phyloP scores from a whole-genome alignment of 2,797 vertebrate genomes.

The Manis pentadactyla region DNA sequence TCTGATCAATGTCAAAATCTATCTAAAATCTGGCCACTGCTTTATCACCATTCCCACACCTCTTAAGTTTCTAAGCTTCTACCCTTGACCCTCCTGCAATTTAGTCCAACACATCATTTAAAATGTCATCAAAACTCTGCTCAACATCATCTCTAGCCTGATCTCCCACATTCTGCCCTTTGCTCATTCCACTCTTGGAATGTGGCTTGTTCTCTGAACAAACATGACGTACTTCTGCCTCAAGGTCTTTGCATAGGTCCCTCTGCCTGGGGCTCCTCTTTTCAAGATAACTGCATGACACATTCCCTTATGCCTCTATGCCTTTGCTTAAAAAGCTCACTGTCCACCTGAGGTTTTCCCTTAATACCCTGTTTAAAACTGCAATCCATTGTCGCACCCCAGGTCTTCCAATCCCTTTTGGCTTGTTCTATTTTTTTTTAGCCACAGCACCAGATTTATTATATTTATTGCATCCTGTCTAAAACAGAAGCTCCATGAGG shows the following conservation, averaged over 20 bases:
- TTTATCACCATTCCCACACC: neutral
- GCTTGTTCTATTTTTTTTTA: neutral
- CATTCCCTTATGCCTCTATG: neutral
- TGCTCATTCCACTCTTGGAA: neutral
- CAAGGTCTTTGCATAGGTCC: neutral
- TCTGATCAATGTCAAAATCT: neutral
- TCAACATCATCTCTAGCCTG: neutral
- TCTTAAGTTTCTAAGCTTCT: neutral
- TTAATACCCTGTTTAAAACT: neutral
- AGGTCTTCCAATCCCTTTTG: neutral
- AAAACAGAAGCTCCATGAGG: neutral
- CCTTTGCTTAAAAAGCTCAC: conserved; percentile 28
- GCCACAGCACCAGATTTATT: neutral
- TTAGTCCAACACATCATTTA: neutral
- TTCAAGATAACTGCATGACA: neutral
- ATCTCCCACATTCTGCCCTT: neutral
- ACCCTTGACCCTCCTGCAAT: no score
- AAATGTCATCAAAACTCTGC: neutral
- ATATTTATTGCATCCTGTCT: neutral
- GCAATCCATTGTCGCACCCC: neutral
- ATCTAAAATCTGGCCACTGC: neutral
- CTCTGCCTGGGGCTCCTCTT: neutral
- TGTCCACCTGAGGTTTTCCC: neutral
- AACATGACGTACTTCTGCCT: neutral
- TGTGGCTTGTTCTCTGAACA: neutral